These are phyloP conservation scores for Scolopax rusticola DNA, from an alignment of 2,797 vertebrate genomes.

Conservation along the genomic window DNA sequence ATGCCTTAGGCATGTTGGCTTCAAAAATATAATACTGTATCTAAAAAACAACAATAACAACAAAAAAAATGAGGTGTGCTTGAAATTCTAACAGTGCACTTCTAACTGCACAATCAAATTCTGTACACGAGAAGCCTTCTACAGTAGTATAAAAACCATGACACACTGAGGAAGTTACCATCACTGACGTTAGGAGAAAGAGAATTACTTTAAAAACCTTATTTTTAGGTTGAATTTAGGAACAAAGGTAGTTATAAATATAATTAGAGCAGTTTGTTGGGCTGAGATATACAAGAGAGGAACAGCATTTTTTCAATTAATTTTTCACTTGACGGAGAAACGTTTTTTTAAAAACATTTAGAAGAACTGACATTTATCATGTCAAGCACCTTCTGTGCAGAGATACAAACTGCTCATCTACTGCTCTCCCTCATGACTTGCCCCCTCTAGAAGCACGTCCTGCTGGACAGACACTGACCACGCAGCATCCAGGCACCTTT, in stretches of 20 bases:
- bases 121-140: neutral
- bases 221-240: neutral
- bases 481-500: neutral
- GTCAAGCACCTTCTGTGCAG: neutral
- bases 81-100: constrained; percentile 15
- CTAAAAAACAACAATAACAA: neutral
- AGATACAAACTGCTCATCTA: neutral
- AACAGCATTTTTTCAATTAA: neutral
- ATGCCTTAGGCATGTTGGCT: neutral
- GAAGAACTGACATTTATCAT: neutral
- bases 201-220: neutral
- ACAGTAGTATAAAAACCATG: neutral
- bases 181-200: neutral
- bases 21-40: neutral
- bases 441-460: neutral
- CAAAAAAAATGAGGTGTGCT: neutral
- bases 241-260: neutral
- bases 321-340: neutral
- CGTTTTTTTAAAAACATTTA: neutral
- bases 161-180: neutral
- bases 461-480: neutral
- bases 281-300: neutral
- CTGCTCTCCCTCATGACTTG: neutral
- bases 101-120: neutral
- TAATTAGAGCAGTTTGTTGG: neutral